Conservation (phyloP, 2,888 invertebrate genomes). For the Glyphotaelius pellucidus region DNA sequence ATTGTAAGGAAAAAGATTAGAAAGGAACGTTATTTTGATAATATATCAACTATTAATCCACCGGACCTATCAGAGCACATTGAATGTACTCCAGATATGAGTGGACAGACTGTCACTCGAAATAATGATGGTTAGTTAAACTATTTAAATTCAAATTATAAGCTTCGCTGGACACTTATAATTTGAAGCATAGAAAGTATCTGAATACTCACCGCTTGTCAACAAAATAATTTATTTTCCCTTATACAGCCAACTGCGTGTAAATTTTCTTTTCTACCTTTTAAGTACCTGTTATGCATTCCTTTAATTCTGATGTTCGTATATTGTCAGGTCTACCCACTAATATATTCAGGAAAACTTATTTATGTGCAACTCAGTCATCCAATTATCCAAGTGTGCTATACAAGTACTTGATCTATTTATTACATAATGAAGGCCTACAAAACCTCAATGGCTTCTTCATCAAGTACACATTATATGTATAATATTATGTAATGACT, state of each 20-base stretch:
- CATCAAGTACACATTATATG: background rate
- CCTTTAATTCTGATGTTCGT: background rate
- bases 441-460: background rate
- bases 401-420: background rate
- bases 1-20: constrained; percentile 47
- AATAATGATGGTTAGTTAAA: constrained; percentile 48
- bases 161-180: background rate
- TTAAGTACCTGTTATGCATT: background rate
- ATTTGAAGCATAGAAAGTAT: background rate
- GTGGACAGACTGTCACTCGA: constrained; percentile 43
- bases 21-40: constrained; percentile 34
- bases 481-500: background rate
- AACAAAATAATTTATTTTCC: background rate
- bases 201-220: background rate
- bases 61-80: constrained; percentile 53
- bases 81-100: constrained; percentile 57
- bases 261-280: background rate
- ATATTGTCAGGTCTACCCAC: no score
- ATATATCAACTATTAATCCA: constrained; percentile 25
- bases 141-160: background rate
- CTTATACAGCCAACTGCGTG: background rate
- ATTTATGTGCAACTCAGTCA: background rate
- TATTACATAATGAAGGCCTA: background rate
- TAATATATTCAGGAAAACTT: background rate
- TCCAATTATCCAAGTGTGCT: background rate